A percentile compares a stretch with the other conserved stretches of the same genome.
These are phyloP conservation scores for Prenolepis imparis DNA, from an alignment of 2,888 invertebrate genomes.

Conservation along the genomic window DNA sequence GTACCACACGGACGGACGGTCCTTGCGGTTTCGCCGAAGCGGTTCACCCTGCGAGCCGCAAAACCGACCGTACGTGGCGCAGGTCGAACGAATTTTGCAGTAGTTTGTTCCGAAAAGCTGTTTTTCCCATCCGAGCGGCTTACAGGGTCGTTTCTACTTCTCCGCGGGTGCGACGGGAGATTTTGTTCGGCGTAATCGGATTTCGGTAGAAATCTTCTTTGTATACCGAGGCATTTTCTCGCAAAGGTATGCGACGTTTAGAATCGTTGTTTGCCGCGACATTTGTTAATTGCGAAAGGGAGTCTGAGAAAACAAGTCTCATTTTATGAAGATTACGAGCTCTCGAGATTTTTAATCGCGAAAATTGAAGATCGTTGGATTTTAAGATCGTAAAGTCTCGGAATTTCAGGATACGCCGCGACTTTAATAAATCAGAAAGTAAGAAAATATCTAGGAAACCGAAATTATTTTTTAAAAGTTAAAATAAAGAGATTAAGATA, in stretches of 20 bases:
- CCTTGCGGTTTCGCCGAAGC: constrained; percentile 53
- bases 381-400: neutral
- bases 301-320: neutral
- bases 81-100: constrained; percentile 53
- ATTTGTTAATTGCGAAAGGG: neutral
- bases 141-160: constrained; percentile 1
- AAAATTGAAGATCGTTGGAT: neutral
- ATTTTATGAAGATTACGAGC: neutral
- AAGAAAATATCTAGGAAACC: neutral
- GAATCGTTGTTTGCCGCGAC: neutral
- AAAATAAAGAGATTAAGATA: neutral
- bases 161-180: neutral
- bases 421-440: neutral
- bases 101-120: constrained; percentile 42
- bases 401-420: neutral
- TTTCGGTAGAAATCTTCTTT: neutral
- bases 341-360: neutral
- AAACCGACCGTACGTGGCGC: constrained; percentile 56
- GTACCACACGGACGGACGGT: constrained; percentile 39
- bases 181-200: constrained; percentile 29
- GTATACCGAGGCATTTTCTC: neutral
- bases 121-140: constrained; percentile 31
- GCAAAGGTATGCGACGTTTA: neutral
- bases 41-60: constrained; percentile 54
- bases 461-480: neutral